These are phyloP conservation scores for Sarcophaga caerulescens DNA, from an alignment of 2,888 invertebrate species.

Conservation along the genomic window DNA sequence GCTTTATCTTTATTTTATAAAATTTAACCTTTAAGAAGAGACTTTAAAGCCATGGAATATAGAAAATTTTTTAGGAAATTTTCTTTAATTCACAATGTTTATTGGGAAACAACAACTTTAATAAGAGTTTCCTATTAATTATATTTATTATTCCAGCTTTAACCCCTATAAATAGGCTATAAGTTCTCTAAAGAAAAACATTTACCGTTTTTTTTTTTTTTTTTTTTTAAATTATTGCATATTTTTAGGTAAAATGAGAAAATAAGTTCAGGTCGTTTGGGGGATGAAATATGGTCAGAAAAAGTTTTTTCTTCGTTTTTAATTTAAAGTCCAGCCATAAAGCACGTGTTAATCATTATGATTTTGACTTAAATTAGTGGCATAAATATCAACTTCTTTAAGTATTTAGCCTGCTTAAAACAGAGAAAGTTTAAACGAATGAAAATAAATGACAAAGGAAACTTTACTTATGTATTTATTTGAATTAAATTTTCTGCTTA, in stretches of 20 bases:
- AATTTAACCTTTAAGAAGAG: slow-evolving; percentile 57
- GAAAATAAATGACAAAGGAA: no score
- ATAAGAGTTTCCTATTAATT: neutral
- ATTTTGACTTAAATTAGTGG: neutral
- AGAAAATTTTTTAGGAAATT: neutral
- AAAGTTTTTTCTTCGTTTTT: no score
- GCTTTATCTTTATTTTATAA: neutral
- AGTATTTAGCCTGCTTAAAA: no score
- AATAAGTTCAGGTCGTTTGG: no score
- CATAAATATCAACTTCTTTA: no score
- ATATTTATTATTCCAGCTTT: neutral
- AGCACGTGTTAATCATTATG: slow-evolving; percentile 38
- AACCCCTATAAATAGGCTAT: neutral
- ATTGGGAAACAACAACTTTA: neutral
- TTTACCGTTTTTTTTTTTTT: neutral
- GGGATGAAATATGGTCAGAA: no score
- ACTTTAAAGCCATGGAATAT: slow-evolving; percentile 46
- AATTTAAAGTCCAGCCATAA: no score
- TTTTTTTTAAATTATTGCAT: neutral
- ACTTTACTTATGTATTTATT: no score
- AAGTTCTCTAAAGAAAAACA: neutral
- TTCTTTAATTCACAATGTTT: neutral
- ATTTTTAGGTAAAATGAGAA: neutral
- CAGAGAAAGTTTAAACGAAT: no score
- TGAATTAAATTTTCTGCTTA: no score